Percentiles rank a stretch among this genome's conserved stretches.
Conservation (phyloP, 2,888 invertebrate species). For the Melanotus villosus region DNA sequence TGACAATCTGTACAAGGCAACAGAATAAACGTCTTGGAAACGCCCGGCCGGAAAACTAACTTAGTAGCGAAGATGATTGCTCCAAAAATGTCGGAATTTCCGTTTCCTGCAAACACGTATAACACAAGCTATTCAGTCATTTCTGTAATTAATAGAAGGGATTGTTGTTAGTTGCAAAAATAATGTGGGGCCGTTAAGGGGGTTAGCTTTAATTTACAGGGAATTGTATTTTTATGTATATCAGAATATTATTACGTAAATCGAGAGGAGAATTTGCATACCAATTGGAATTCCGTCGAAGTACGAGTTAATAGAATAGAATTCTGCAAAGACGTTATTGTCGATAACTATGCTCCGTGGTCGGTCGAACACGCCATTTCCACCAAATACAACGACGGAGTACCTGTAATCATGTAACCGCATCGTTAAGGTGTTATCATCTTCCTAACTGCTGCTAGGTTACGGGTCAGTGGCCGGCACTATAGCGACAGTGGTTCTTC, state of each 20-base stretch:
- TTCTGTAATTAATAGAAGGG: conserved; percentile 1
- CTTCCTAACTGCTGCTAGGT: conserved; percentile 25
- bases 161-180: neutral
- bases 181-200: too few species aligned
- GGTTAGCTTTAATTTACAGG: neutral
- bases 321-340: conserved; percentile 78
- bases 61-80: conserved; percentile 82
- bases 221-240: conserved; percentile 1
- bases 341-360: conserved; percentile 75
- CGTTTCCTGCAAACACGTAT: conserved; percentile 66
- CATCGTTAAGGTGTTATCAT: conserved; percentile 36
- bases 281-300: conserved; percentile 81
- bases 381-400: conserved; percentile 83
- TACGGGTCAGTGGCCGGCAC: conserved; percentile 42
- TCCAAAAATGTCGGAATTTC: conserved; percentile 80
- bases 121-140: conserved; percentile 17
- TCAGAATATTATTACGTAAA: conserved; percentile 1
- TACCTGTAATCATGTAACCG: conserved; percentile 72
- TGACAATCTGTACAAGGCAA: conserved; percentile 86
- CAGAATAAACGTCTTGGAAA: conserved; percentile 85
- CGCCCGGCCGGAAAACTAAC: conserved; percentile 86
- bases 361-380: conserved; percentile 78
- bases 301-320: conserved; percentile 75
- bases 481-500: conserved; percentile 38
- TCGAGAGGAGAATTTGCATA: conserved; percentile 57